Percentiles rank a stretch among this genome's conserved stretches.
These are phyloP conservation scores for Oncorhynchus keta DNA, from an alignment of 2,113 vertebrate genomes.

Conservation along the genomic window DNA sequence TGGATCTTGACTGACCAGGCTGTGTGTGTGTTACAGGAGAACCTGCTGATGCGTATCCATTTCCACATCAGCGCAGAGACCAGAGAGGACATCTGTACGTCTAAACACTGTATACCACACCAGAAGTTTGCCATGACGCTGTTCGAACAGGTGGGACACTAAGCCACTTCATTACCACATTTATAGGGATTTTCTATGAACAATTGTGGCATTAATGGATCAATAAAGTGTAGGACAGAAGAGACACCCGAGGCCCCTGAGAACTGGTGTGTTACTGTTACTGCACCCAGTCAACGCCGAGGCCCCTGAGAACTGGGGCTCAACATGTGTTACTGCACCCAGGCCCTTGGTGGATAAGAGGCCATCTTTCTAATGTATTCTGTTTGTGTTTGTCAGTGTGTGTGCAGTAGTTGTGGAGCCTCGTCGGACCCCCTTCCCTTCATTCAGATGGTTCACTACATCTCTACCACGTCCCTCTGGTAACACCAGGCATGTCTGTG, in stretches of 20 bases:
- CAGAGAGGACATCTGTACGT: slow-evolving; percentile 97
- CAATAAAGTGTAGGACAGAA: too few relatives aligned
- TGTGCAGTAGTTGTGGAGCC: slow-evolving; percentile 96
- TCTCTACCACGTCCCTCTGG: slow-evolving; percentile 98
- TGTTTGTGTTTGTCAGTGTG: slow-evolving; percentile 79
- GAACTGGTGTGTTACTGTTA: too few relatives aligned
- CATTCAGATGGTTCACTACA: slow-evolving; percentile 99
- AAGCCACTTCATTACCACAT: neutral
- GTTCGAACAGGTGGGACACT: slow-evolving; percentile 87
- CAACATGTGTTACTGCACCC: neutral
- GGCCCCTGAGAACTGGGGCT: neutral
- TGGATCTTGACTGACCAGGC: neutral
- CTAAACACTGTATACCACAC: slow-evolving; percentile 95
- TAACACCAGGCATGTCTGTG: slow-evolving; percentile 72
- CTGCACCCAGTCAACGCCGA: too few relatives aligned
- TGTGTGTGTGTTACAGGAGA: slow-evolving; percentile 77
- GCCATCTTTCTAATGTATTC: neutral
- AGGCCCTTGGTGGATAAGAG: neutral
- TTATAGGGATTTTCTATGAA: too few relatives aligned
- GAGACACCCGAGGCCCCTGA: too few relatives aligned
- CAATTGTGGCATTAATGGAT: too few relatives aligned
- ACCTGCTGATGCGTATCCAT: slow-evolving; percentile 95
- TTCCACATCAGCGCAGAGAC: slow-evolving; percentile 98
- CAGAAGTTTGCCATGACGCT: slow-evolving; percentile 99
- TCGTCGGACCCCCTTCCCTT: slow-evolving; percentile 97